Conservation (phyloP, 2,797 vertebrate genomes). For the Parauchenoglanis punctatus region DNA sequence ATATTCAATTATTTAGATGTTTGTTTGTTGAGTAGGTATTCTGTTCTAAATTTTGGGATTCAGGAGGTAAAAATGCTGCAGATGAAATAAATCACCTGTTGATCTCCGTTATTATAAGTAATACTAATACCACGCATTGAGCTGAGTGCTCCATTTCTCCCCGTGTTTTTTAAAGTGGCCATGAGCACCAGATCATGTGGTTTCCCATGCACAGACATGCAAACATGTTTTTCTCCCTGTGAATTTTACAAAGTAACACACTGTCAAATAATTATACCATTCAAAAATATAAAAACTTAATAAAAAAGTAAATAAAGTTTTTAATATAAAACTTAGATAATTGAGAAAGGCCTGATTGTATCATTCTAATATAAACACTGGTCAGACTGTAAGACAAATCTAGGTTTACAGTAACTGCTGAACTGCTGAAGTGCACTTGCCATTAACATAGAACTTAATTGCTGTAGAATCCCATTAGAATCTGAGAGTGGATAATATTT, state of each 20-base stretch:
- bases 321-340: background rate
- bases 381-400: background rate
- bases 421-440: background rate
- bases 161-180: no score
- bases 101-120: no score
- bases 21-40: no score
- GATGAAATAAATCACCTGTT: no score
- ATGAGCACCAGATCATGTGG: no score
- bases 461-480: background rate
- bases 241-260: background rate
- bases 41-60: no score
- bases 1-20: no score
- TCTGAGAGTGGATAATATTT: background rate
- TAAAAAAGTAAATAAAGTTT: background rate
- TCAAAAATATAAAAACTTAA: background rate
- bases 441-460: background rate
- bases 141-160: no score
- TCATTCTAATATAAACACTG: background rate
- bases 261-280: background rate
- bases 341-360: background rate
- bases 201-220: no score
- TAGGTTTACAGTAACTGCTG: background rate
- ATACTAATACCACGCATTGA: no score
- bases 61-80: no score
- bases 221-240: background rate